Base-by-base conservation (phyloP, 1,140 invertebrate genomes). In the Holcopasites calliopsidis region DNA sequence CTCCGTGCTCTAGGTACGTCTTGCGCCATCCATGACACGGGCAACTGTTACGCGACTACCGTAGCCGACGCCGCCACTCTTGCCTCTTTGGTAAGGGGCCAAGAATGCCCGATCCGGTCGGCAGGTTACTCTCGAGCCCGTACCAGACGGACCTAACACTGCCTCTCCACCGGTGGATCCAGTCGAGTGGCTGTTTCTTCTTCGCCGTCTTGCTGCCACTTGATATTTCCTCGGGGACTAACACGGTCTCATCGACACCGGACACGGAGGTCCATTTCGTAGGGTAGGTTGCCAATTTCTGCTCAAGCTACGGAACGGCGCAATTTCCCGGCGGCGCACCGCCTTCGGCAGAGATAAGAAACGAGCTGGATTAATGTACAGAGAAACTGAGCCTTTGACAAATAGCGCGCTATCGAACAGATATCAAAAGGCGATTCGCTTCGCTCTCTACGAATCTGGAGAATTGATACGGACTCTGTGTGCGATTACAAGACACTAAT, bases 61-160 rank as follows among this genome's bases (percentile, higher is more conserved):
- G 61, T 77, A 52, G 50, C 47, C 65, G 47, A 44, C 61, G 61
- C 78, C 61, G 50, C 40, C 69, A 71, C 81, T 83, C 81, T 65
- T 69, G 82, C 82, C 79, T 82, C 84, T 82, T 90, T 90, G 88
- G 90, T 91, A 89, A 77, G 71, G 71, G 88, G 90, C 90, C 89
- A 91, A 91, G 86, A 90, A 90, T 90, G 79, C 85, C 85, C 88
- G 88, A 91, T 88, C 86, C 87, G 85, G 76, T 82, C 84, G 77
- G 80, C 81, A 80, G 79, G 80, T 84, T 86, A 83, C 80, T 86
- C 83, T 85, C 83, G 82, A 85, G 80, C 84, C 86, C 79, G 85
- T 83, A 86, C 85, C 88, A 88, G 88, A 90, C 89, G 88, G 86
- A 88, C 82, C 72, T 76, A 57, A 68, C 79, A 70, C 80, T 66